A percentile compares a stretch with the other conserved stretches of the same genome.
These are phyloP conservation scores for Lathamus discolor DNA, from an alignment of 2,113 vertebrate genomes.

Conservation along the genomic window DNA sequence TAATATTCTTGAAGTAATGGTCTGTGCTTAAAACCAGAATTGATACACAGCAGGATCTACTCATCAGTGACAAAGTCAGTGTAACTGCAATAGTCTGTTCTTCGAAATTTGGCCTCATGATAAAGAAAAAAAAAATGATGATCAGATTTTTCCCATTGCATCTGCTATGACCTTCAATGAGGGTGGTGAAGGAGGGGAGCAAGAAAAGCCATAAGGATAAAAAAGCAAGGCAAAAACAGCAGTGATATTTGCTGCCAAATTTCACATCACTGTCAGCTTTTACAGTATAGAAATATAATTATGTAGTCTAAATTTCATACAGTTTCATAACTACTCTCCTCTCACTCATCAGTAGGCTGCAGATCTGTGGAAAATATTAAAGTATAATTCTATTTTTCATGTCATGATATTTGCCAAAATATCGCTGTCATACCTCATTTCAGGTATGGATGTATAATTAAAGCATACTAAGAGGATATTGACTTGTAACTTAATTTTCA, in stretches of 20 bases:
- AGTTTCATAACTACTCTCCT: constrained; percentile 10
- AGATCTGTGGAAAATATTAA: constrained; percentile 41
- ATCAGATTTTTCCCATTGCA: neutral
- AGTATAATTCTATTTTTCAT: constrained; percentile 47
- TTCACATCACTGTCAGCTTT: constrained; percentile 19
- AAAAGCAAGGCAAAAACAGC: neutral
- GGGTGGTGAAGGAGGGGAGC: neutral
- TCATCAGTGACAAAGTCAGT: neutral
- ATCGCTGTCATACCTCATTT: constrained; percentile 50
- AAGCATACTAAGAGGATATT: neutral
- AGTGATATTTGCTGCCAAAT: constrained; percentile 17
- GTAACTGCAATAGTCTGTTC: neutral
- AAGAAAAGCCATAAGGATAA: neutral
- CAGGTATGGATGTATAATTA: neutral
- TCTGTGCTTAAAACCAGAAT: neutral
- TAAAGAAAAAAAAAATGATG: neutral
- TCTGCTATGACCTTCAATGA: neutral
- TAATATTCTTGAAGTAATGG: neutral
- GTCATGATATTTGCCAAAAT: constrained; percentile 41
- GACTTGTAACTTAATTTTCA: constrained; percentile 1
- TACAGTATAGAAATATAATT: constrained; percentile 4
- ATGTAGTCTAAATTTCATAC: constrained; percentile 4
- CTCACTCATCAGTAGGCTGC: neutral
- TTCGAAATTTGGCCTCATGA: neutral
- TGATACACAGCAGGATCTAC: neutral